phyloP scores from a whole-genome alignment of 2,888 invertebrate species.

The Ophion ventricosus region DNA sequence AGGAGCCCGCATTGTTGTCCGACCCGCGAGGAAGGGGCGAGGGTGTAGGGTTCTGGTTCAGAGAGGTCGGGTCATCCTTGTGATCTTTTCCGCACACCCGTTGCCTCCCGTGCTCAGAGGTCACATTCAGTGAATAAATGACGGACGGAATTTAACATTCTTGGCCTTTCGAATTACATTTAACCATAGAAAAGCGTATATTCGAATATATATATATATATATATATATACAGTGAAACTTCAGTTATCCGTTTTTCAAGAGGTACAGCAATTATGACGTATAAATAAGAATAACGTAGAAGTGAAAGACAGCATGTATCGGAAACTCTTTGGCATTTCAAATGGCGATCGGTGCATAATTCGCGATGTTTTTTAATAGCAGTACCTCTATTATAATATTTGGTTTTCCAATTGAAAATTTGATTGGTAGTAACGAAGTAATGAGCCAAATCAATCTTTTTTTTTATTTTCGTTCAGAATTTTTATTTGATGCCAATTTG shows the following conservation, averaged over 20 bases:
- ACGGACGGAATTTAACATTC: conserved; percentile 35
- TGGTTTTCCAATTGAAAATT: too few relatives aligned
- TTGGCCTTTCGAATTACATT: conserved; percentile 24
- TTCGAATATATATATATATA: background rate
- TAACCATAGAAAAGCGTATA: background rate
- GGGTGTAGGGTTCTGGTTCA: conserved; percentile 26
- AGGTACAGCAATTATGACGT: too few relatives aligned
- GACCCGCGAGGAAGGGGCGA: background rate
- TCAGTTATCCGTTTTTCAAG: too few relatives aligned
- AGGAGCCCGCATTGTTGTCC: conserved; percentile 46
- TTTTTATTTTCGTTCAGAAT: too few relatives aligned
- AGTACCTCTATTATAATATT: too few relatives aligned
- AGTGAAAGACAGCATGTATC: too few relatives aligned
- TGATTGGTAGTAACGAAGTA: too few relatives aligned
- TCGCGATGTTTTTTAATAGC: too few relatives aligned
- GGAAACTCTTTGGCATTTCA: background rate
- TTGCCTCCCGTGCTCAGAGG: conserved; percentile 5
- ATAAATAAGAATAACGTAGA: too few relatives aligned
- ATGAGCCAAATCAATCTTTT: too few relatives aligned
- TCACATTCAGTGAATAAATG: conserved; percentile 24
- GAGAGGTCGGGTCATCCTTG: conserved; percentile 53
- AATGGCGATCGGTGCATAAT: conserved; percentile 23
- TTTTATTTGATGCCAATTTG: too few relatives aligned
- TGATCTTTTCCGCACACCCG: conserved; percentile 20
- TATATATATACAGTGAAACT: too few relatives aligned